Evolutionary conservation across 2,797 vertebrate genomes (phyloP).

Genomic region (Girardinus metallicus): DNA sequence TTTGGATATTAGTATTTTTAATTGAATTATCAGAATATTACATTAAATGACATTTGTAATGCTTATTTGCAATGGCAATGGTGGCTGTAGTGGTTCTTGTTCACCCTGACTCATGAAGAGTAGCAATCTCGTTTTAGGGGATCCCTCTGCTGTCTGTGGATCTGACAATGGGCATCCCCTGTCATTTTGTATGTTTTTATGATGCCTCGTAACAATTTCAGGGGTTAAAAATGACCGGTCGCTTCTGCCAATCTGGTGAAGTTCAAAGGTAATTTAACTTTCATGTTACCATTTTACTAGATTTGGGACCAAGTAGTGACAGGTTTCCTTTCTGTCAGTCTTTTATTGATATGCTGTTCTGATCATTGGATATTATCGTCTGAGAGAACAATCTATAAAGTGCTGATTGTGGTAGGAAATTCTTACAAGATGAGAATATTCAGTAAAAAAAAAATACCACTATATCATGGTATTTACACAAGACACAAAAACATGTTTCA

Average conservation of each 20-base stretch:
- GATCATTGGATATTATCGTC: background rate
- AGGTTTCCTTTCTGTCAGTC: background rate
- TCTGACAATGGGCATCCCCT: constrained; percentile 10
- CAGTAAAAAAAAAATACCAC: background rate
- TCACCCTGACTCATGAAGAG: too few species aligned
- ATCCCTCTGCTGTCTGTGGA: constrained; percentile 14
- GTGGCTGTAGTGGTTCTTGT: background rate
- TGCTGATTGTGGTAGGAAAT: background rate
- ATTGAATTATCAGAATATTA: background rate
- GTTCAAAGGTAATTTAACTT: background rate
- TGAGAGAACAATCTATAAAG: background rate
- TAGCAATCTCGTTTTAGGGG: background rate
- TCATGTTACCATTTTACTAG: constrained; percentile 7
- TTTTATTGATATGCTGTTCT: background rate
- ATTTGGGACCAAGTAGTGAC: background rate
- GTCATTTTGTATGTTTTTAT: constrained; percentile 23
- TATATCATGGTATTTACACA: background rate
- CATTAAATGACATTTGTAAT: background rate
- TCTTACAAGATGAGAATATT: background rate
- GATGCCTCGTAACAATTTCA: constrained; percentile 7
- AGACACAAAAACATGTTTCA: background rate
- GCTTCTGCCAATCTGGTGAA: constrained; percentile 2
- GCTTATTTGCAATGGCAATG: constrained; percentile 1
- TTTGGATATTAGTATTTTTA: background rate
- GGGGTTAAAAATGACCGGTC: constrained; percentile 31